Evolutionary conservation across 2,113 vertebrate species (phyloP), one percentile per base, ranked within the genome.

Genomic region (Thymallus thymallus): DNA sequence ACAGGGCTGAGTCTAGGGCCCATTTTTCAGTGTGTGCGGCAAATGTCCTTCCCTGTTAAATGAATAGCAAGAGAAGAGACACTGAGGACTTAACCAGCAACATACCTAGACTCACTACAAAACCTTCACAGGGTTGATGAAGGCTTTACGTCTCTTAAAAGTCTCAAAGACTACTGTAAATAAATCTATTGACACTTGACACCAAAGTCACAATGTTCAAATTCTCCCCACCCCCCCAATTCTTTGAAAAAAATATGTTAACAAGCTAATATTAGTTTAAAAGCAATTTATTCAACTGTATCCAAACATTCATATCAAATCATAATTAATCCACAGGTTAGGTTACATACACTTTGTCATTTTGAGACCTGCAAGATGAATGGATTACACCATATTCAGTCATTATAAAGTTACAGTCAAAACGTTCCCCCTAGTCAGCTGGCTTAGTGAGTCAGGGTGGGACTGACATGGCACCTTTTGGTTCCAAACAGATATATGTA

Each of bases 61-160:
- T 10, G 58, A 61, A 61, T 3, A 24, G 10, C 58, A 61, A 23
- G 10, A 24, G 22, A 22, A 18, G 16, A 7, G 4, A 24, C 58
- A 3, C 22, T 55, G 51, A 55, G 79, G 90, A 89, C 85, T 61
- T 3, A 24, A 13, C 23, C 84, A 91, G 89, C 88, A 10, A 5
- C 7, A 22, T 76, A 45, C n/a, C n/a, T n/a, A n/a, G n/a, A n/a
- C 35, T 9, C 9, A 41, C 9, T 41, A 41, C 35, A 41, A 41
- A 41, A 10, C 35, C 35, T 41, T 41, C n/a, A n/a, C n/a, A n/a
- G n/a, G n/a, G n/a, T n/a, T n/a, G 35, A 41, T 41, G 35, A 41
- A 41, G 35, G 9, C 35, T 41, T 10, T 41, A 41, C 0, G 2
- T 41, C 10, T 41, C 9, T 51, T 51, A 51, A 14, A 18, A 18